These are phyloP conservation scores for Phylloscopus trochiloides DNA, from an alignment of 2,113 vertebrate genomes.

Conservation along the genomic window DNA sequence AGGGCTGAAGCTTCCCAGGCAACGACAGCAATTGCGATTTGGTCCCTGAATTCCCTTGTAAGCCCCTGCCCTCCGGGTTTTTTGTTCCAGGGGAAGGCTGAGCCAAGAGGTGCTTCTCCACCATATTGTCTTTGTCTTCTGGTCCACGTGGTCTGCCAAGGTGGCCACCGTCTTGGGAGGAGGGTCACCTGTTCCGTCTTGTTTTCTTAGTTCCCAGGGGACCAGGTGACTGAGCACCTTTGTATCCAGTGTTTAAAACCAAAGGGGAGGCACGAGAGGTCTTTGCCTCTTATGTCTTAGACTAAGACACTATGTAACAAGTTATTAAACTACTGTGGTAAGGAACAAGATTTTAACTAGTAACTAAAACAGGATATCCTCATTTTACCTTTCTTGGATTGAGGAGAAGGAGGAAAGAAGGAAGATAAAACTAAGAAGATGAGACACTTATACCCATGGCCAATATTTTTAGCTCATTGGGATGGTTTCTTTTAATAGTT, in stretches of 20 bases:
- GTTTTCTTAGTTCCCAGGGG: not conserved
- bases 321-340: not conserved
- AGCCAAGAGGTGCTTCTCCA: not conserved
- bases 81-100: not conserved
- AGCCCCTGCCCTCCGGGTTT: not conserved
- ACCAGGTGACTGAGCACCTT: not conserved
- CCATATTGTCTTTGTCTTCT: not conserved
- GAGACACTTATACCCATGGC: not conserved
- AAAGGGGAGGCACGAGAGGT: not conserved
- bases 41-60: not conserved
- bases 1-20: not conserved
- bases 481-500: not conserved
- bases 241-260: not conserved
- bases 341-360: not conserved
- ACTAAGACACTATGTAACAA: not conserved
- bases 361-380: not conserved
- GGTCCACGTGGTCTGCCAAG: not conserved
- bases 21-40: not conserved
- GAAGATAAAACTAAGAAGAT: not conserved
- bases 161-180: too few species aligned
- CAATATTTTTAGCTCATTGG: not conserved
- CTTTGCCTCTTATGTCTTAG: not conserved
- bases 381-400: not conserved
- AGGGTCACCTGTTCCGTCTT: not conserved
- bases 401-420: not conserved